Percentiles rank a stretch among this genome's conserved stretches.
Conservation (phyloP, 2,888 invertebrate genomes). For the Lasioglossum vierecki region DNA sequence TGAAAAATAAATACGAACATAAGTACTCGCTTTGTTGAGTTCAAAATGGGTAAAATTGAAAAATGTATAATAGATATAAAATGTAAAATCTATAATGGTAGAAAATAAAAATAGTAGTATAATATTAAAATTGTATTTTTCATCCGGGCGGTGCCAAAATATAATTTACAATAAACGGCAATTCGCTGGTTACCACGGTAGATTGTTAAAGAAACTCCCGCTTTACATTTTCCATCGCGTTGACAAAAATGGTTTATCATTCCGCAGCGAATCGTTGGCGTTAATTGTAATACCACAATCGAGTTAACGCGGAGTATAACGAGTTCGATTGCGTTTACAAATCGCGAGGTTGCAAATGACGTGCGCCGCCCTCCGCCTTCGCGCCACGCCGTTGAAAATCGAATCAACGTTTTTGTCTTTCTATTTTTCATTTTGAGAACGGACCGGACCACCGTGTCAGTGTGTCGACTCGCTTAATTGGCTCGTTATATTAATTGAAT, state of each 20-base stretch:
- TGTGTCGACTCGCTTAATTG: constrained; percentile 76
- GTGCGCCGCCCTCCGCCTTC: constrained; percentile 11
- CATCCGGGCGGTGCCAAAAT: not conserved
- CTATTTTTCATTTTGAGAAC: constrained; percentile 48
- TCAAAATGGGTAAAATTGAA: not conserved
- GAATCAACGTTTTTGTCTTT: constrained; percentile 27
- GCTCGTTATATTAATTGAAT: constrained; percentile 80
- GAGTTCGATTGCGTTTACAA: constrained; percentile 52
- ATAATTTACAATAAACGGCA: not conserved
- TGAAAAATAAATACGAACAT: not conserved
- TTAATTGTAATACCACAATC: constrained; percentile 58
- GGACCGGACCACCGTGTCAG: constrained; percentile 69
- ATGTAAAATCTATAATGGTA: not conserved
- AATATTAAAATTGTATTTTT: not conserved
- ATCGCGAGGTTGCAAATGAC: constrained; percentile 52
- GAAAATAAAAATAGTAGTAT: not conserved
- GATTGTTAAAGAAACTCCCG: not conserved
- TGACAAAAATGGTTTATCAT: constrained; percentile 22
- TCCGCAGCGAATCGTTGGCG: constrained; percentile 22
- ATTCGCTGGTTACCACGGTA: not conserved
- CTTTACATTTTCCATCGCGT: not conserved
- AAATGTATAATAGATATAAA: not conserved
- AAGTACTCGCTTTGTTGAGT: not conserved
- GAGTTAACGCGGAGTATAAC: constrained; percentile 51
- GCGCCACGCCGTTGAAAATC: constrained; percentile 26